These are phyloP conservation scores for Leptinotarsa rubiginosa DNA, from an alignment of 2,888 invertebrate species.

Conservation along the genomic window DNA sequence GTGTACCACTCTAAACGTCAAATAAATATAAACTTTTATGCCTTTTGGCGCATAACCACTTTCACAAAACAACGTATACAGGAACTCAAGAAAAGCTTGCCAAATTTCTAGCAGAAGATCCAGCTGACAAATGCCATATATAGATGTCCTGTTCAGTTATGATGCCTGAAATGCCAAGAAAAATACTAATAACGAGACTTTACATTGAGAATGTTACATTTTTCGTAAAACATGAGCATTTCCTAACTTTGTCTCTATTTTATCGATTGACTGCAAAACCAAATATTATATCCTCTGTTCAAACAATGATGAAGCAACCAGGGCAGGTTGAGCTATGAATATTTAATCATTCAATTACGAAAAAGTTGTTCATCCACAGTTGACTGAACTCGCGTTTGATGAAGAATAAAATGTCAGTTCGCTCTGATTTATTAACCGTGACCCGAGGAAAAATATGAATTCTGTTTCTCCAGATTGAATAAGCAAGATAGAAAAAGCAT, in stretches of 20 bases:
- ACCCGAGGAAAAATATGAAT: background rate
- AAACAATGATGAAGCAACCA: background rate
- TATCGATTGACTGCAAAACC: background rate
- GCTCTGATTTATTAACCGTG: background rate
- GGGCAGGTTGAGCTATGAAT: background rate
- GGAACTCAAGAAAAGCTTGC: too few species aligned
- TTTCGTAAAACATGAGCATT: background rate
- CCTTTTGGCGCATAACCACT: too few species aligned
- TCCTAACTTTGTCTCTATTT: background rate
- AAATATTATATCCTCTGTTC: background rate
- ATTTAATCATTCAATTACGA: constrained; percentile 6
- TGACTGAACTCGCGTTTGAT: background rate
- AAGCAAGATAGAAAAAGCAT: background rate
- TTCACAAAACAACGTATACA: too few species aligned
- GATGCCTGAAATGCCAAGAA: too few species aligned
- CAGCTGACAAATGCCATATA: too few species aligned
- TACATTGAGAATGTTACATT: too few species aligned
- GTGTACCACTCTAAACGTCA: too few species aligned
- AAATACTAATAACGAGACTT: too few species aligned
- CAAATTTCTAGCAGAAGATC: too few species aligned
- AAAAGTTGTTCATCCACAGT: constrained; percentile 1
- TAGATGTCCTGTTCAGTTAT: too few species aligned
- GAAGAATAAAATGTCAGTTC: background rate
- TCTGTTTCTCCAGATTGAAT: background rate
- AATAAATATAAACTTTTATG: too few species aligned